A percentile compares a stretch with the other conserved stretches of the same genome.
phyloP scores from a whole-genome alignment of 1,140 invertebrate species.

The Lepidurus packardi region DNA sequence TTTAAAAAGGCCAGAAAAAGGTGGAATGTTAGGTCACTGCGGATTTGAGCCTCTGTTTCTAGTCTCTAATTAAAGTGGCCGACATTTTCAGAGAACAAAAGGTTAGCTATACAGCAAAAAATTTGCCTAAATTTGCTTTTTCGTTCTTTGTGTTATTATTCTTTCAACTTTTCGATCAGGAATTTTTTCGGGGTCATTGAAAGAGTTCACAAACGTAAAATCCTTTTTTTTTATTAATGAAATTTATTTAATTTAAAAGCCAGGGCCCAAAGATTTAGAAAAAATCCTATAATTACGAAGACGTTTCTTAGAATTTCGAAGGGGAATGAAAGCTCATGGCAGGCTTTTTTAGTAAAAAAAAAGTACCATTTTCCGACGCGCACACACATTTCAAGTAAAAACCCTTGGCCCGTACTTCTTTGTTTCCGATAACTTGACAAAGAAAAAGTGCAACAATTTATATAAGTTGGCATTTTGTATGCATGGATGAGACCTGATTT shows the following conservation, averaged over 20 bases:
- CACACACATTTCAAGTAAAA: background rate
- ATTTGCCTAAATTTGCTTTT: no score
- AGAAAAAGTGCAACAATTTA: background rate
- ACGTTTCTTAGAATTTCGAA: no score
- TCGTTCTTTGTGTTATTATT: no score
- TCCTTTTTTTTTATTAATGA: no score
- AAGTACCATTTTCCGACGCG: background rate
- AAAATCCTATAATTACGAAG: no score
- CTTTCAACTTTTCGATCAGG: no score
- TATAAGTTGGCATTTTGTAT: constrained; percentile 10
- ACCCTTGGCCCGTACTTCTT: constrained; percentile 16
- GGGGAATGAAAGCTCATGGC: no score
- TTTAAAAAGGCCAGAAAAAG: background rate
- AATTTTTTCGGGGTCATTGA: no score
- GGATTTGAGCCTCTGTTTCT: constrained; percentile 21
- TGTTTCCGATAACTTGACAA: background rate
- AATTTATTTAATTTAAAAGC: no score
- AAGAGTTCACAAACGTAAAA: no score
- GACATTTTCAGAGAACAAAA: constrained; percentile 3
- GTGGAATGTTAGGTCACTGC: constrained; percentile 14
- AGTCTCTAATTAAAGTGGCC: constrained; percentile 21
- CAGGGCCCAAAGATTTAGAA: no score
- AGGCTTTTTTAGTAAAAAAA: background rate
- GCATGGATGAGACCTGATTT: constrained; percentile 16
- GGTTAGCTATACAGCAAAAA: background rate